A percentile compares a stretch with the other conserved stretches of the same genome.
Evolutionary conservation across 2,113 vertebrate genomes (phyloP).

Genomic region (Indicator indicator): DNA sequence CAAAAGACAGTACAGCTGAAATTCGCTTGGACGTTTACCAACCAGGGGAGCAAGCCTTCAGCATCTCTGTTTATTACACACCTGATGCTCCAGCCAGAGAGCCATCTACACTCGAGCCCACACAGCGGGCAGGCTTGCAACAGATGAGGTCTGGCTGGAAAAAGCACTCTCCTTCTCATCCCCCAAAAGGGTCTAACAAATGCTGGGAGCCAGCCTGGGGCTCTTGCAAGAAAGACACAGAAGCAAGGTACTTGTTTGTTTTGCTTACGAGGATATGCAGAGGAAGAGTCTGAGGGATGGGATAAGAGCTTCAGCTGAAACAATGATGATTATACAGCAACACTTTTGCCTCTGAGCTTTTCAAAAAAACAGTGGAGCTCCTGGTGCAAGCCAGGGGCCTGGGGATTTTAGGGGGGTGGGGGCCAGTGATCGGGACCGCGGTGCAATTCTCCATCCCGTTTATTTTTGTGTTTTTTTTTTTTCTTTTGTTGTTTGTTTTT

Average conservation of each 20-base stretch:
- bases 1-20: neutral
- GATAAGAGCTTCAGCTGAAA: neutral
- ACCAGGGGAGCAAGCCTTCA: neutral
- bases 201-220: neutral
- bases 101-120: neutral
- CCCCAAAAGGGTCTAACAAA: neutral
- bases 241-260: neutral
- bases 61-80: neutral
- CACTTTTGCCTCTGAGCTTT: neutral
- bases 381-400: neutral
- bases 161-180: neutral
- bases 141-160: neutral
- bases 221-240: neutral
- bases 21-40: neutral
- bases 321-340: neutral
- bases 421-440: no score
- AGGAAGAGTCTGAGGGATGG: neutral
- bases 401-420: no score
- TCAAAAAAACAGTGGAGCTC: neutral
- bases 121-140: neutral
- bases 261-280: neutral
- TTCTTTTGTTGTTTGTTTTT: no score
- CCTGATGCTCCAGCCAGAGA: neutral
- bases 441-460: no score
- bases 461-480: no score